Conservation (phyloP, 2,888 invertebrate species). For the Amphipoea oculea region DNA sequence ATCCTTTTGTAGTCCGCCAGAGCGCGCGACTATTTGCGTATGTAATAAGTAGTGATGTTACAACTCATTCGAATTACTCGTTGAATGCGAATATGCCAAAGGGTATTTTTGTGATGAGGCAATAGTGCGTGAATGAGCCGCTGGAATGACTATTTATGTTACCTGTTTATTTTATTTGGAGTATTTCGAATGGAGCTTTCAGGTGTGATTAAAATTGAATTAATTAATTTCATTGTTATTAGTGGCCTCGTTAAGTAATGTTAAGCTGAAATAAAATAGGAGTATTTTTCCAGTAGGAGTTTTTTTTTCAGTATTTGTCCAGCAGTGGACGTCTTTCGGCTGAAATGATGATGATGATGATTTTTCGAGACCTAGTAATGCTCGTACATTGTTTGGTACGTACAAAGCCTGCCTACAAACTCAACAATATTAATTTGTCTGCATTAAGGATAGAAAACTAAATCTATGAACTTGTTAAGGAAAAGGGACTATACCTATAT, state of each 20-base stretch:
- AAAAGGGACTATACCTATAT: background rate
- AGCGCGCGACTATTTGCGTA: slow-evolving; percentile 43
- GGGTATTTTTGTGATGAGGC: slow-evolving; percentile 31
- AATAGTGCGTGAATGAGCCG: slow-evolving; percentile 22
- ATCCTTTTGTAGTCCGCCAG: slow-evolving; percentile 61
- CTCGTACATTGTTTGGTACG: background rate
- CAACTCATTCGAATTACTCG: slow-evolving; percentile 33
- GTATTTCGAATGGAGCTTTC: slow-evolving; percentile 20
- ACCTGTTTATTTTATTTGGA: slow-evolving; percentile 17
- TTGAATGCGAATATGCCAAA: slow-evolving; percentile 23
- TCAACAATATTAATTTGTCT: background rate
- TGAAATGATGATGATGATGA: too few species aligned
- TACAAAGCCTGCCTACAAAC: background rate
- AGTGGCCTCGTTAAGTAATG: background rate
- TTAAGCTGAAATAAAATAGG: background rate
- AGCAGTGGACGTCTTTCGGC: too few species aligned
- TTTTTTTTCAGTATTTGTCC: too few species aligned
- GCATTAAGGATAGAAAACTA: background rate
- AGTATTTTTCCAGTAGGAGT: too few species aligned
- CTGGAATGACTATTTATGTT: slow-evolving; percentile 20
- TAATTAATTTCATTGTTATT: slow-evolving; percentile 2
- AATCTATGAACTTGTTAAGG: too few species aligned
- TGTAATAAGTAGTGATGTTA: slow-evolving; percentile 46
- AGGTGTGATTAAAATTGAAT: slow-evolving; percentile 3
- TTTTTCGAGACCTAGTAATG: too few species aligned